Evolutionary conservation across 2,797 vertebrate genomes (phyloP).

Genomic region (Perodicticus potto): DNA sequence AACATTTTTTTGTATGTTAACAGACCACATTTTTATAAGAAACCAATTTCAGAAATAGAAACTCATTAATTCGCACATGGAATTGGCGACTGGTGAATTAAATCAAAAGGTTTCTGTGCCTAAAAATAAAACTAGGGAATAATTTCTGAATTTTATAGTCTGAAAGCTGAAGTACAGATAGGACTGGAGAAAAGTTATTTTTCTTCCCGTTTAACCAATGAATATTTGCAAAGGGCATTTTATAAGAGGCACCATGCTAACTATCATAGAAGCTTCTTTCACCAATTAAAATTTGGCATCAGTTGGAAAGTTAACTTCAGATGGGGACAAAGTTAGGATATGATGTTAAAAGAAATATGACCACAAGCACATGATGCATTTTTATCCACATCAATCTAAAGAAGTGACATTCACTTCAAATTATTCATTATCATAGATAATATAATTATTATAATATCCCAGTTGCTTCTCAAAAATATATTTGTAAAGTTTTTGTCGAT

Average conservation of each 20-base stretch:
- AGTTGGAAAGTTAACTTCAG: neutral
- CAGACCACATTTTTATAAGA: neutral
- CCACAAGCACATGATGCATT: neutral
- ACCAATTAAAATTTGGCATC: neutral
- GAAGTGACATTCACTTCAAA: neutral
- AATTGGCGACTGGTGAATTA: neutral
- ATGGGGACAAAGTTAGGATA: neutral
- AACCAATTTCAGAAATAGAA: neutral
- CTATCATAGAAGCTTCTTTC: neutral
- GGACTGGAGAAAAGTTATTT: neutral
- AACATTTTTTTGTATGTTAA: neutral
- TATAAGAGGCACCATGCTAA: neutral
- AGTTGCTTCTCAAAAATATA: slow-evolving; percentile 10
- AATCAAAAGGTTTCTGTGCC: neutral
- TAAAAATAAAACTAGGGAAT: neutral
- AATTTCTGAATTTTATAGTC: neutral
- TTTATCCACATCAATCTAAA: slow-evolving; percentile 8
- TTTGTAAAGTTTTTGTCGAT: neutral
- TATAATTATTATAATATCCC: slow-evolving; percentile 1
- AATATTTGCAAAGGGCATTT: slow-evolving; percentile 1
- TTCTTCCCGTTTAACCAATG: neutral
- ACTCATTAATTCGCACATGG: neutral
- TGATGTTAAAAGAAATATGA: neutral
- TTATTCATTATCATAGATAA: neutral
- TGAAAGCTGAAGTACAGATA: neutral